phyloP scores from a whole-genome alignment of 2,797 vertebrate species.

The Myotis findleyi region DNA sequence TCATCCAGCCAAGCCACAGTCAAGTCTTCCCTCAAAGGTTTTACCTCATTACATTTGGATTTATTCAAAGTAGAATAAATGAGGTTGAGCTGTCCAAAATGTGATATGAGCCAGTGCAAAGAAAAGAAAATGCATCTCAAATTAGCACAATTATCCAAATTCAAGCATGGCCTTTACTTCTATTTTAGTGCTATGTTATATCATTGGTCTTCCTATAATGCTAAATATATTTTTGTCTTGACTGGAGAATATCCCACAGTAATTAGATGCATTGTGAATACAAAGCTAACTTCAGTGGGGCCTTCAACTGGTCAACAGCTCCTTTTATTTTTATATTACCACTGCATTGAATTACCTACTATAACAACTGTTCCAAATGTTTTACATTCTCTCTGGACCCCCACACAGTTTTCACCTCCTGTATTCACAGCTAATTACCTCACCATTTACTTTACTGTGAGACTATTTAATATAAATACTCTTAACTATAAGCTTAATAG shows the following conservation, averaged over 20 bases:
- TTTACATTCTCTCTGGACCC: neutral
- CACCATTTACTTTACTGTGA: neutral
- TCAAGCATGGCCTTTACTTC: neutral
- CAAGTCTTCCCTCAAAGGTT: constrained; percentile 50
- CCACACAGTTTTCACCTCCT: neutral
- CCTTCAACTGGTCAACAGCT: constrained; percentile 8
- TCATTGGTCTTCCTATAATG: constrained; percentile 2
- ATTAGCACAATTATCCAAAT: constrained; percentile 56
- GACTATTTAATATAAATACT: constrained; percentile 15
- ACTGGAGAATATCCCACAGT: neutral
- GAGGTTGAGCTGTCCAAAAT: constrained; percentile 56
- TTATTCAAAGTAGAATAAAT: constrained; percentile 69
- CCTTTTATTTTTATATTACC: constrained; percentile 56
- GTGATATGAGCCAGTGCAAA: constrained; percentile 45
- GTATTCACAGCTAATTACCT: neutral
- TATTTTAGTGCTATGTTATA: constrained; percentile 3
- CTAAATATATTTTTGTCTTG: constrained; percentile 52
- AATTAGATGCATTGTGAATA: constrained; percentile 19
- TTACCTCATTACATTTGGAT: constrained; percentile 63
- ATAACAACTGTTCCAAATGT: neutral
- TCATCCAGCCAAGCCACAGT: constrained; percentile 55
- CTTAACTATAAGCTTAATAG: constrained; percentile 36
- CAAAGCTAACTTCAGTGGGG: neutral
- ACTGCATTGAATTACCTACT: constrained; percentile 4
- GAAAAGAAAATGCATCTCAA: constrained; percentile 60